Evolutionary conservation across 2,113 vertebrate species (phyloP).

Genomic region (Hucho hucho): DNA sequence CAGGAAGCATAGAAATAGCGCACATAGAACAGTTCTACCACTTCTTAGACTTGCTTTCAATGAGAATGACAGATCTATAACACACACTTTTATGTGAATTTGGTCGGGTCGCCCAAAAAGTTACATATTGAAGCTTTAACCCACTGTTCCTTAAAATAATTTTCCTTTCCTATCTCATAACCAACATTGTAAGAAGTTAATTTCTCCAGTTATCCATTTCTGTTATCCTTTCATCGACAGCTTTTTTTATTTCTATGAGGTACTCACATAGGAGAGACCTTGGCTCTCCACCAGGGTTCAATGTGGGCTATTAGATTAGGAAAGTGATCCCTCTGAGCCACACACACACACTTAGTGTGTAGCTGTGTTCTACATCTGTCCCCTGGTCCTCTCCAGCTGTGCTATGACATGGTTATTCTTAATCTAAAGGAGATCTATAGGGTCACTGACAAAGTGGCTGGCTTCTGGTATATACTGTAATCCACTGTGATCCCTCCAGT

Average conservation of each 20-base stretch:
- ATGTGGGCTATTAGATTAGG: not conserved
- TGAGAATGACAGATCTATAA: too few species aligned
- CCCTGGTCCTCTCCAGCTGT: not conserved
- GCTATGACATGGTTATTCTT: not conserved
- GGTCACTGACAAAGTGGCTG: not conserved
- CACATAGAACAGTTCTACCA: too few species aligned
- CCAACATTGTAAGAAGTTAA: slow-evolving; percentile 1
- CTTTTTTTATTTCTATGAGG: not conserved
- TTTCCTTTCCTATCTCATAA: not conserved
- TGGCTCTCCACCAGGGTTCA: slow-evolving; percentile 2
- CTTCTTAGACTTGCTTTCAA: too few species aligned
- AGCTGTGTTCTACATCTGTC: not conserved
- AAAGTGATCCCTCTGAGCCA: not conserved
- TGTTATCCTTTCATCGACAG: not conserved
- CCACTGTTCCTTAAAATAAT: too few species aligned
- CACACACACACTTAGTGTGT: too few species aligned
- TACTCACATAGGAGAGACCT: not conserved
- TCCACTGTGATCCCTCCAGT: slow-evolving; percentile 5
- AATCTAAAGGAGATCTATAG: slow-evolving; percentile 8
- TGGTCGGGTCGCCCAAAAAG: too few species aligned
- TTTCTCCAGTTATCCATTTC: not conserved
- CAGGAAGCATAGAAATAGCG: too few species aligned
- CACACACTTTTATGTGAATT: too few species aligned
- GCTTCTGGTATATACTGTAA: not conserved
- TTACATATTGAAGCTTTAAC: too few species aligned